Conservation (phyloP, 2,888 invertebrate genomes). For the Trichacis sp. region DNA sequence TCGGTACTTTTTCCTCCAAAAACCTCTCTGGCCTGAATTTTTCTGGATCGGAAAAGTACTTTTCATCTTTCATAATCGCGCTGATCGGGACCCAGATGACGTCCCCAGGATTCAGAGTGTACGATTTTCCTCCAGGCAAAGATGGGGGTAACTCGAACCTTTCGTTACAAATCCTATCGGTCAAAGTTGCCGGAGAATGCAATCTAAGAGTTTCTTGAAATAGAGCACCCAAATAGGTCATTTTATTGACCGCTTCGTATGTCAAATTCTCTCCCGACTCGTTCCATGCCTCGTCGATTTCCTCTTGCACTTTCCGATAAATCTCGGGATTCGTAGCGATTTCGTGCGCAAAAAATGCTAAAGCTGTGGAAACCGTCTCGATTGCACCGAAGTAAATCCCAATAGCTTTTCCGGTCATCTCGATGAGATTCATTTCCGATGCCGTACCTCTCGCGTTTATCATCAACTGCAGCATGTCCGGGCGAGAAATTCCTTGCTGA, state of each 20-base stretch:
- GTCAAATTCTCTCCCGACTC: conserved; percentile 38
- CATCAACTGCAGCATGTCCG: conserved; percentile 59
- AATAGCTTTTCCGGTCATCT: conserved; percentile 70
- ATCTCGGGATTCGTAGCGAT: conserved; percentile 51
- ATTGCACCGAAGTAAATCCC: conserved; percentile 62
- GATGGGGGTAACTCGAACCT: conserved; percentile 68
- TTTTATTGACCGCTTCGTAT: conserved; percentile 52
- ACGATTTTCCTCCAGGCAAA: conserved; percentile 42
- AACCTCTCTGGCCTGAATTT: too few relatives aligned
- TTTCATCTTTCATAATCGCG: too few relatives aligned
- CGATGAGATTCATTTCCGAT: conserved; percentile 51
- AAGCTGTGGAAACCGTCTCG: conserved; percentile 51
- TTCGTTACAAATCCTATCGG: conserved; percentile 72
- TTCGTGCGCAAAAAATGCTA: conserved; percentile 54
- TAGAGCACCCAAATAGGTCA: conserved; percentile 60
- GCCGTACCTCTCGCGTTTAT: conserved; percentile 50
- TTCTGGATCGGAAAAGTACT: too few relatives aligned
- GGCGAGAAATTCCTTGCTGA: conserved; percentile 44
- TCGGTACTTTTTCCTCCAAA: too few relatives aligned
- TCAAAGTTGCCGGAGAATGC: conserved; percentile 65
- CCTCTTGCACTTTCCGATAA: conserved; percentile 51
- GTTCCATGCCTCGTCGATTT: conserved; percentile 53
- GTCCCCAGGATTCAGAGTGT: conserved; percentile 54
- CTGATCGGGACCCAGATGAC: too few relatives aligned
- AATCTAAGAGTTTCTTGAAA: conserved; percentile 52